phyloP scores from a whole-genome alignment of 2,113 vertebrate species.

The Microcebus jonahi region DNA sequence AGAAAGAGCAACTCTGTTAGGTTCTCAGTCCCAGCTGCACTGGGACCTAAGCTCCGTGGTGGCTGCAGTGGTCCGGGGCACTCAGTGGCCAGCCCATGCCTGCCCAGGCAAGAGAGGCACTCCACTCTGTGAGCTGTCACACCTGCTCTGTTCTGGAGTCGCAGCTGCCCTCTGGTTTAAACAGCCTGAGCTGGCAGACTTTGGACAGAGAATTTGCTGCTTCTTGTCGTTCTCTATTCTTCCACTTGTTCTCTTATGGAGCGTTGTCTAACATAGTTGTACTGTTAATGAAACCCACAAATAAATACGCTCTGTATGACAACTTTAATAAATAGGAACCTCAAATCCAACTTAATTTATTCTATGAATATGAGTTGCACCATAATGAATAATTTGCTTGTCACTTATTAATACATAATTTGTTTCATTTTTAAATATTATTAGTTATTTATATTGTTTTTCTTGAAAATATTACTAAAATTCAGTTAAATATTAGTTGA shows the following conservation, averaged over 20 bases:
- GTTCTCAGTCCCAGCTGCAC: not conserved
- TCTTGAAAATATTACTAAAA: conserved; percentile 54
- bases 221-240: conserved; percentile 12
- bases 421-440: conserved; percentile 74
- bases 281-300: conserved; percentile 33
- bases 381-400: conserved; percentile 74
- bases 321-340: conserved; percentile 15
- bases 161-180: not conserved
- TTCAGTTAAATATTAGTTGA: conserved; percentile 48
- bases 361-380: conserved; percentile 61
- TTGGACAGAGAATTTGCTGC: not conserved
- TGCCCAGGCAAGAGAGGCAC: not conserved
- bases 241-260: not conserved
- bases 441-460: conserved; percentile 67
- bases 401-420: conserved; percentile 72
- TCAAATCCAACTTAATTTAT: conserved; percentile 69
- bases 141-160: not conserved
- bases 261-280: not conserved
- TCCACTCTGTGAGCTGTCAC: not conserved
- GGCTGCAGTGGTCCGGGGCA: not conserved
- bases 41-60: not conserved
- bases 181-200: not conserved
- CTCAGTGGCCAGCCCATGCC: no score
- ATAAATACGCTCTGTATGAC: conserved; percentile 39
- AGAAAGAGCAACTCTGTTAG: not conserved